phyloP scores from a whole-genome alignment of 2,797 vertebrate species.

The Brachymystax lenok region DNA sequence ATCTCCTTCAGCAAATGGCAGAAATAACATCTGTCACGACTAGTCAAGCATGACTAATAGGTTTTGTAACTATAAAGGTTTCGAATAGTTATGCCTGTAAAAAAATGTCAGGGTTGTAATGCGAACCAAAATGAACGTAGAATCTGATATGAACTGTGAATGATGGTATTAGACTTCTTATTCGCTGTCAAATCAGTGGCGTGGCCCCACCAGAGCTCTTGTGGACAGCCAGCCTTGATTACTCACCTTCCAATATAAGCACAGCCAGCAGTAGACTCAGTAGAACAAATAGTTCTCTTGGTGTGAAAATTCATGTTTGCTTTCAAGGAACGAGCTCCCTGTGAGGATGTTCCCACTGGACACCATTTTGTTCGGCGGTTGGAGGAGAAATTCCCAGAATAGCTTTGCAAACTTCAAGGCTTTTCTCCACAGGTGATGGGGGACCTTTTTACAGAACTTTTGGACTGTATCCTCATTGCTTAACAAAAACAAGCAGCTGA shows the following conservation, averaged over 20 bases:
- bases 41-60: constrained; percentile 45
- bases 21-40: constrained; percentile 53
- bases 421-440: constrained; percentile 49
- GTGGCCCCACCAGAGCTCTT: constrained; percentile 30
- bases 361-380: constrained; percentile 50
- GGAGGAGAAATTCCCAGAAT: constrained; percentile 50
- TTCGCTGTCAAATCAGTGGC: constrained; percentile 18
- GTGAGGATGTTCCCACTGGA: constrained; percentile 53
- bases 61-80: constrained; percentile 39
- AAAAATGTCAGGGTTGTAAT: constrained; percentile 46
- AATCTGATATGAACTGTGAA: constrained; percentile 47
- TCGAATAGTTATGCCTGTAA: constrained; percentile 40
- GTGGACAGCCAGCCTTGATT: constrained; percentile 48
- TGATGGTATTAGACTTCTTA: constrained; percentile 18
- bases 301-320: constrained; percentile 55
- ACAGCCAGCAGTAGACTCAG: constrained; percentile 30
- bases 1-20: constrained; percentile 33
- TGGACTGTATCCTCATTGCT: constrained; percentile 40
- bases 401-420: constrained; percentile 54
- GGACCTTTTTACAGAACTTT: constrained; percentile 26
- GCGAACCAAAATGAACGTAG: constrained; percentile 46
- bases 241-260: constrained; percentile 55
- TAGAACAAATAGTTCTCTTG: constrained; percentile 48
- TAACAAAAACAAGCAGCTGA: constrained; percentile 47
- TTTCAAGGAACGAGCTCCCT: constrained; percentile 64